Evolutionary conservation across 2,797 vertebrate genomes (phyloP).

Genomic region (Euphonia xanthogaster): DNA sequence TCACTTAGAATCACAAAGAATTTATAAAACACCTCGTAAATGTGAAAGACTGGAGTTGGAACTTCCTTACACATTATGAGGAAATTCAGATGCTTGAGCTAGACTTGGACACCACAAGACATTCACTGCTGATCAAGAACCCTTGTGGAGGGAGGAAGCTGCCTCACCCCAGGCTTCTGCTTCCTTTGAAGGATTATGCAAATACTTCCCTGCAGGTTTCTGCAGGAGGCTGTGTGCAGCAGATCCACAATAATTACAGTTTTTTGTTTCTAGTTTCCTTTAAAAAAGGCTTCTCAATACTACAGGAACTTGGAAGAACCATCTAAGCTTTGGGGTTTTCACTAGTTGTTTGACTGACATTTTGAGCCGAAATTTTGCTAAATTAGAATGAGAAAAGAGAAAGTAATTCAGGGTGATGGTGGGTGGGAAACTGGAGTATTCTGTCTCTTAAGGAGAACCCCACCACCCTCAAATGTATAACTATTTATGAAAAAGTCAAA

Average conservation of each 20-base stretch:
- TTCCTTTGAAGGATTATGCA: background rate
- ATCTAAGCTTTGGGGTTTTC: background rate
- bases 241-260: background rate
- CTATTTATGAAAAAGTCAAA: background rate
- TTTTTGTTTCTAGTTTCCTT: background rate
- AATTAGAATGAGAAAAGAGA: background rate
- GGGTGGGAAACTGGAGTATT: background rate
- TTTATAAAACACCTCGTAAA: background rate
- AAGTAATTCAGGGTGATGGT: background rate
- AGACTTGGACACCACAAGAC: background rate
- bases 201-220: background rate
- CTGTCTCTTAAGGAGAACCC: background rate
- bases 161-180: background rate
- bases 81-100: background rate
- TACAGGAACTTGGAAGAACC: background rate
- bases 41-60: background rate
- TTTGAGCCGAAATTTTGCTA: background rate
- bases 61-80: background rate
- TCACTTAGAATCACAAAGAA: background rate
- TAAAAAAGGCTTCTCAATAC: background rate
- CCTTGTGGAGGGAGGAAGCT: background rate
- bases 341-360: background rate
- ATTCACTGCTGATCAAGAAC: background rate
- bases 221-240: background rate
- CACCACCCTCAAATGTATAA: background rate